Evolutionary conservation across 2,888 invertebrate genomes (phyloP), one percentile per base, ranked within the genome.

Genomic region (Terebella lapidaria): DNA sequence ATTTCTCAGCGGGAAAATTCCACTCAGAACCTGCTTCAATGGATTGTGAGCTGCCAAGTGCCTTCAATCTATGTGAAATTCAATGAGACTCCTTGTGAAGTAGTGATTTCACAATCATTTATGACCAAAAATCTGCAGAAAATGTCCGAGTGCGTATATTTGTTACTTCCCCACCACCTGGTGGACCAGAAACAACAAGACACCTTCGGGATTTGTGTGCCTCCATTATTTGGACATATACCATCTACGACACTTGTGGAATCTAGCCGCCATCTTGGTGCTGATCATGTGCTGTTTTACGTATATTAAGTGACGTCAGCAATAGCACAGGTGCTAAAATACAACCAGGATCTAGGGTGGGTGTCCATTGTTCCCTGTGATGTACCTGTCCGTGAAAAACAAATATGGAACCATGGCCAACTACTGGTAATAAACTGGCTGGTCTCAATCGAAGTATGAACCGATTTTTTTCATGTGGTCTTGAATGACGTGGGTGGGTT

Each of bases 401-500:
- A 66, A 18, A 71, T 78, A 5, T 79, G 79, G 79, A 74, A 78
- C 60, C 65, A 75, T 56, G 79, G 78, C 1, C 79, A 80, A 58
- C 67, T 74, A n/a, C 45, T 77, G 22, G 72, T 77, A n/a, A 71
- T 76, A 58, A 77, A 78, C 58, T n/a, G n/a, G 77, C 79, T 66
- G 79, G 79, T 58, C 69, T 78, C 2, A 75, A 78, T 65, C 67
- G 73, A 35, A 70, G 70, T 54, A 78, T 78, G 73, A 67, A 70
- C 5, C 57, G 60, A 3, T 73, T 69, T 62, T n/a, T 64, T 72
- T 46, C 75, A 71, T 63, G 60, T 75, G 15, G 69, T 73, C 28
- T 78, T 78, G 60, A 64, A 76, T 47, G 79, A 79, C 60, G 61
- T 78, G 20, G 79, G 79, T 64, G 79, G 79, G 67, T 70, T 77